These are phyloP conservation scores for Lepidonotus clava DNA, from an alignment of 2,888 invertebrate genomes.

Conservation along the genomic window DNA sequence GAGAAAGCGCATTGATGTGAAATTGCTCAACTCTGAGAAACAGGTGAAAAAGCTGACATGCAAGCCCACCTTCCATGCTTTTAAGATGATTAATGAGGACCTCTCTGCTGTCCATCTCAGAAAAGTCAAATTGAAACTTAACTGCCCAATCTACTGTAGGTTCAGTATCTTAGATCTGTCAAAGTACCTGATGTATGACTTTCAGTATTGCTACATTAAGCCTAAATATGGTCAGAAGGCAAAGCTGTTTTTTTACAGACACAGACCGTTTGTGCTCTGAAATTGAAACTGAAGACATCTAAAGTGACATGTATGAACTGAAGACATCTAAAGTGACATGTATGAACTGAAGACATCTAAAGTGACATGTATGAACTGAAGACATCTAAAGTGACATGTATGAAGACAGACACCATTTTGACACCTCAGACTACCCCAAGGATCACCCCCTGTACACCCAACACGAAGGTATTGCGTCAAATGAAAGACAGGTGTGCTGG, in stretches of 20 bases:
- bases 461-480: background rate
- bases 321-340: too few relatives aligned
- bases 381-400: slow-evolving; percentile 70
- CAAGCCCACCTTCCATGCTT: slow-evolving; percentile 63
- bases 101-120: slow-evolving; percentile 61
- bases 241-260: background rate
- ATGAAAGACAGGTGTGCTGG: too few relatives aligned
- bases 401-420: background rate
- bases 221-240: background rate
- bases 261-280: background rate
- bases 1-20: slow-evolving; percentile 6
- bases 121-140: background rate
- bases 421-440: too few relatives aligned
- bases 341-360: too few relatives aligned
- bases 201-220: too few relatives aligned
- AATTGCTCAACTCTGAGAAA: slow-evolving; percentile 61
- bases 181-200: too few relatives aligned
- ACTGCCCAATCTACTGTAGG: background rate
- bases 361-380: too few relatives aligned
- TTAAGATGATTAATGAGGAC: slow-evolving; percentile 74
- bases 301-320: too few relatives aligned
- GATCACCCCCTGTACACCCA: too few relatives aligned
- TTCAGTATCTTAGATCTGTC: background rate
- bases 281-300: background rate
- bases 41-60: slow-evolving; percentile 27